Evolutionary conservation across 1,140 invertebrate species (phyloP).

Genomic region (Nylanderia fulva): DNA sequence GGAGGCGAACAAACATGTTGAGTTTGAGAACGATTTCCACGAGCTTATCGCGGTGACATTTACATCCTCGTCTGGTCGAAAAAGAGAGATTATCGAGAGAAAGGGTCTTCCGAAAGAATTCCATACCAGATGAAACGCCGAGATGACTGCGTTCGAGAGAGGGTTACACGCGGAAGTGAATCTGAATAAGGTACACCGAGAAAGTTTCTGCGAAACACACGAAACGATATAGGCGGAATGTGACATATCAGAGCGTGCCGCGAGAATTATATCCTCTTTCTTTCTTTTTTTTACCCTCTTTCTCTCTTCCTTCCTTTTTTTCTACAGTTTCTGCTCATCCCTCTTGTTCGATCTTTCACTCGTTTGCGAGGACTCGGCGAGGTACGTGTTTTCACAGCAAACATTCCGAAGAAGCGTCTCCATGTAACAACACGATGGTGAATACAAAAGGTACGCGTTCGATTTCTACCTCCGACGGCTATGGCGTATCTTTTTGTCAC

Average conservation of each 20-base stretch:
- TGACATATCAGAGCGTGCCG: constrained; percentile 54
- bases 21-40: constrained; percentile 32
- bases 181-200: constrained; percentile 32
- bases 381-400: constrained; percentile 73
- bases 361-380: constrained; percentile 32
- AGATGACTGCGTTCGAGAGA: constrained; percentile 26
- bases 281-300: constrained; percentile 16
- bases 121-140: constrained; percentile 13
- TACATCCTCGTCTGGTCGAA: constrained; percentile 36
- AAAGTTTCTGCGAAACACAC: not conserved
- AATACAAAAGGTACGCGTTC: constrained; percentile 51
- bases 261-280: constrained; percentile 48
- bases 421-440: constrained; percentile 62
- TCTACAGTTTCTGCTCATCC: not conserved
- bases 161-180: constrained; percentile 24
- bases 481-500: constrained; percentile 36
- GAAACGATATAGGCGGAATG: constrained; percentile 48
- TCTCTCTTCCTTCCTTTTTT: not conserved
- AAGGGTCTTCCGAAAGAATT: constrained; percentile 42
- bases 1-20: constrained; percentile 32
- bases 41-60: constrained; percentile 41
- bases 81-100: constrained; percentile 46
- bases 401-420: constrained; percentile 74
- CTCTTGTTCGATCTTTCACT: constrained; percentile 13
- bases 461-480: constrained; percentile 40